Conservation (phyloP, 1,140 invertebrate genomes). For the Pseudoatta argentina region DNA sequence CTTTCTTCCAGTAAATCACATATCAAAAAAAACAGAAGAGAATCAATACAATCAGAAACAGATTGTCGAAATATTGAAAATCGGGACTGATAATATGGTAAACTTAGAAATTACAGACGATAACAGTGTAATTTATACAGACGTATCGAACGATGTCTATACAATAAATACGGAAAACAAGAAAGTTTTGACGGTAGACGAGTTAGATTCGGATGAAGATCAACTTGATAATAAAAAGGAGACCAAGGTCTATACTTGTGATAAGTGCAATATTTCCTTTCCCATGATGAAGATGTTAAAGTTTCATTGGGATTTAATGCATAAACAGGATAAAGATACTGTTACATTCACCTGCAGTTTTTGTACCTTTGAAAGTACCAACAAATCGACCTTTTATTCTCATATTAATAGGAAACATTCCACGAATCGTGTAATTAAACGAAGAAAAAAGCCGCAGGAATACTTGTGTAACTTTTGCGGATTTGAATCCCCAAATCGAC, state of each 20-base stretch:
- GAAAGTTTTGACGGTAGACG: neutral
- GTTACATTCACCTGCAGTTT: conserved; percentile 72
- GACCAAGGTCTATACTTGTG: conserved; percentile 79
- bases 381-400: conserved; percentile 77
- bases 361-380: conserved; percentile 76
- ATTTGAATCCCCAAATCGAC: conserved; percentile 84
- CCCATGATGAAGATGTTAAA: conserved; percentile 84
- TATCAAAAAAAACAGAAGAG: conserved; percentile 27
- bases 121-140: conserved; percentile 46
- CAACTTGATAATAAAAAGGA: conserved; percentile 12
- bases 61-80: neutral
- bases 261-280: conserved; percentile 86
- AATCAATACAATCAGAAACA: neutral
- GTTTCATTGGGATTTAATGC: conserved; percentile 76
- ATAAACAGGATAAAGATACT: conserved; percentile 35
- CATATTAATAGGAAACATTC: conserved; percentile 80
- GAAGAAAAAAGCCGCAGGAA: neutral
- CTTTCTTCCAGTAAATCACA: conserved; percentile 75
- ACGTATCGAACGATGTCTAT: conserved; percentile 65
- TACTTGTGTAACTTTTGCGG: conserved; percentile 74
- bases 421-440: neutral
- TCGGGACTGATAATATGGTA: conserved; percentile 10
- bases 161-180: conserved; percentile 70
- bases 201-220: neutral
- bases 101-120: conserved; percentile 26